A percentile compares a stretch with the other conserved stretches of the same genome.
Evolutionary conservation across 2,797 vertebrate species (phyloP).

Genomic region (Hydrocynus forskahlii): DNA sequence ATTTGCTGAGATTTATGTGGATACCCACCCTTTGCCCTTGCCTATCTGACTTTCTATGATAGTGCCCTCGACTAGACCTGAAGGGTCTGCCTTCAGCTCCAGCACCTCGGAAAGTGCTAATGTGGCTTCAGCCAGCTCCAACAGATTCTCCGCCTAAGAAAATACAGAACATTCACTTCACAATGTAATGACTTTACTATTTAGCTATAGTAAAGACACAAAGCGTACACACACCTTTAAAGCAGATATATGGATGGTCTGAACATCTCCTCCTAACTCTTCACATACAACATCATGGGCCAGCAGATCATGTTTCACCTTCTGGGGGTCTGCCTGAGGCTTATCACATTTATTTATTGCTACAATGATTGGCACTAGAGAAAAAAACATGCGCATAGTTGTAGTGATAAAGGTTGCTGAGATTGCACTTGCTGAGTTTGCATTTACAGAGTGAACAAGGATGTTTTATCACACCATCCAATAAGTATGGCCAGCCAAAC

Average conservation of each 20-base stretch:
- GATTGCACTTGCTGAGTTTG: not conserved
- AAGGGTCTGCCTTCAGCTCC: conserved; percentile 87
- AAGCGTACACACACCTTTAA: conserved; percentile 79
- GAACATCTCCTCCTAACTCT: conserved; percentile 92
- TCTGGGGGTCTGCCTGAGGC: conserved; percentile 83
- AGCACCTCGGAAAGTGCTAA: conserved; percentile 89
- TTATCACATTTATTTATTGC: conserved; percentile 97
- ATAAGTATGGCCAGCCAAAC: not conserved
- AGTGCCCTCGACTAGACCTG: conserved; percentile 83
- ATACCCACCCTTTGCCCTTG: conserved; percentile 87
- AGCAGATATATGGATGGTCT: conserved; percentile 89
- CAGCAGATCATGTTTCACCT: conserved; percentile 87
- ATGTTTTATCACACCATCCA: not conserved
- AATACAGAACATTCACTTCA: conserved; percentile 2
- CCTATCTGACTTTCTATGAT: conserved; percentile 90
- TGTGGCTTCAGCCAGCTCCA: conserved; percentile 88
- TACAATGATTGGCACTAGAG: conserved; percentile 86
- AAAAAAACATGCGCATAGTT: conserved; percentile 16
- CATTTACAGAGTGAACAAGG: not conserved
- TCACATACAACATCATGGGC: conserved; percentile 89
- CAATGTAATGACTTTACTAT: not conserved
- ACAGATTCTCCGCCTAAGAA: conserved; percentile 86
- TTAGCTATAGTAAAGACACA: not conserved
- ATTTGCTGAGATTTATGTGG: not conserved
- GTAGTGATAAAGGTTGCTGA: not conserved